Base-by-base conservation (phyloP, 2,888 invertebrate species). In the Pycnomerus fuliginosus region DNA sequence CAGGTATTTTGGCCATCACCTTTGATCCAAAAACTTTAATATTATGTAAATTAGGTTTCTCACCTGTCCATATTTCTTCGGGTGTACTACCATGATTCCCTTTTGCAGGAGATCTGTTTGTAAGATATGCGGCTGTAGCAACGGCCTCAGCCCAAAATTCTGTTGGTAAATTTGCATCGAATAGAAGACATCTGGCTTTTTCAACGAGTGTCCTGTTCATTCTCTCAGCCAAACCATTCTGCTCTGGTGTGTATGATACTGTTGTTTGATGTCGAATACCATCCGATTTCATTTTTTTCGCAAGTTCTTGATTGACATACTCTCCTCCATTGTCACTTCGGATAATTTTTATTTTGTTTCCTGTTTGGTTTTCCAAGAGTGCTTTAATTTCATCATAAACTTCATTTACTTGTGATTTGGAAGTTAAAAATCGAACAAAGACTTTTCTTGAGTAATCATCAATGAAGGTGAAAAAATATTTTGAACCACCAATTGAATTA, bases 401-500 rank as follows among this genome's bases (percentile, higher is more conserved):
- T 13, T 34, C 12, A 3, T 46, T 24, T 3, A 31, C 41, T n/a
- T 53, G 33, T 3, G n/a, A 12, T 23, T 53, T 53, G 8, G 23
- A 13, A 3, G 25, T 46, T n/a, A 52, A 5, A 16, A 48, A 47
- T 13, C 28, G 7, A 2, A 53, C 42, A n/a, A 49, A 45, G 11
- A 56, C 50, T 54, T 55, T 60, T 8, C 55, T 33, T 2, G 52
- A 50, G 17, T 40, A 16, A 34, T 62, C 58, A n/a, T n/a, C n/a
- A n/a, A n/a, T n/a, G n/a, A n/a, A n/a, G n/a, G n/a, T n/a, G n/a
- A n/a, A n/a, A n/a, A 13, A 62, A 57, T 1, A 60, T n/a, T n/a
- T n/a, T 60, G 15, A 64, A 62, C 5, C 50, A 52, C 0, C 52
- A 23, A 4, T 56, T 48, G 38, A 57, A 62, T 27, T 16, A 48